Evolutionary conservation across 2,888 invertebrate species (phyloP), one percentile per base, ranked within the genome.

Genomic region (Phalera bucephala): DNA sequence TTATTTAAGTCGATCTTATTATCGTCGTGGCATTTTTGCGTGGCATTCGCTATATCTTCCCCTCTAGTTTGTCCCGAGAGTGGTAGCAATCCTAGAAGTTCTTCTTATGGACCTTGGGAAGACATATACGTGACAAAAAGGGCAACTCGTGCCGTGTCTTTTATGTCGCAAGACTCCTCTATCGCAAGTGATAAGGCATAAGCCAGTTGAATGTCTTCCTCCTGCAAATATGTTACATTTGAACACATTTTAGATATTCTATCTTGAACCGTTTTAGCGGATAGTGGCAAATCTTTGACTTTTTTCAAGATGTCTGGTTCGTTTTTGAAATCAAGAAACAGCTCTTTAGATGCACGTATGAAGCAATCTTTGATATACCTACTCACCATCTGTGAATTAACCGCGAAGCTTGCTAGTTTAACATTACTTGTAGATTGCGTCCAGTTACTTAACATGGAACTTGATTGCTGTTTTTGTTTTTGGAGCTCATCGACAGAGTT

Each of bases 291-390:
- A 21, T 22, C 32, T 31, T 21, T 20, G 22, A 31, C 21, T 27
- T 8, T 23, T 23, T 10, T 23, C 17, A 17, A 17, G 17, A 17
- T 17, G 8, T 25, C 25, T 25, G 25, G 19, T 62, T 60, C 53
- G 45, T 62, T 64, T 45, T 64, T 62, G 33, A 62, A 64, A 59
- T 62, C 55, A 39, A 47, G 50, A 63, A 64, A 61, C 32, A 64
- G 62, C 39, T 60, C 45, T 54, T 61, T 53, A 31, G 57, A 49
- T 49, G 47, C 52, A 41, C 27, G 22, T 53, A 54, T 51, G 28
- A 56, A 58, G 31, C 45, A 58, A 42, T 37, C 32, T 53, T 52
- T 52, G n/a, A n/a, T n/a, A n/a, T 6, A 45, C 27, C 28, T 48
- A 52, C 26, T 52, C 41, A 17, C 49, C 43, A 39, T 52, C 40